Evolutionary conservation across 2,888 invertebrate genomes (phyloP), one percentile per base, ranked within the genome.

Genomic region (Sphinx pinastri): DNA sequence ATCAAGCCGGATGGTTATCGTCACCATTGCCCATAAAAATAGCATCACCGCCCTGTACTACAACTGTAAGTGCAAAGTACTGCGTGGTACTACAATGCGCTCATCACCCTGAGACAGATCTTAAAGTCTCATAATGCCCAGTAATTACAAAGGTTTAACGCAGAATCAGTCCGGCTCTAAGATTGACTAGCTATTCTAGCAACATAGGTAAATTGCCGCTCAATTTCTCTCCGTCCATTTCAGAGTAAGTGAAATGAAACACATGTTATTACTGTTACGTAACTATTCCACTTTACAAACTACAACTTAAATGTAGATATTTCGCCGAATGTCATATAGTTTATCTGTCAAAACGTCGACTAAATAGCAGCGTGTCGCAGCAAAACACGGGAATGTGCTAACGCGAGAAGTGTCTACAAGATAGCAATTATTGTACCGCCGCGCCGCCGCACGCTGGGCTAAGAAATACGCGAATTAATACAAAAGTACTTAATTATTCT

Each of bases 381-480:
- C 70, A 73, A 78, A 73, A 76, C 78, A 79, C 79, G 78, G 79
- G 81, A 75, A 84, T 54, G 54, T 45, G 54, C 14, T 52, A 54
- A 54, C 45, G 25, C 60, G 60, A 54, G 54, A 69, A 69, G 45
- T 25, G 63, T 54, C 69, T 69, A 54, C 55, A 68, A 25, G 84
- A 86, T 84, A 88, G 86, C 89, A 90, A 90, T 91, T 90, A 89
- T 85, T 81, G 81, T 77, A 76, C 79, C 16, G 76, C 77, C 77
- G 73, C 70, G 76, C 79, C 16, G 76, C 77, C 77, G 73, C 70
- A 71, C 75, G 79, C 75, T 73, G 72, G 81, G 88, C 89, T 69
- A 73, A 25, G 60, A 80, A 77, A 77, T 19, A 2, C 68, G 84
- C 81, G 81, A 19, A 51, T 7, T 45, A 13, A 19, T 8, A 5